Percentiles rank a stretch among this genome's conserved stretches.
Conservation (phyloP, 2,888 invertebrate genomes). For the Latrodectus elegans region DNA sequence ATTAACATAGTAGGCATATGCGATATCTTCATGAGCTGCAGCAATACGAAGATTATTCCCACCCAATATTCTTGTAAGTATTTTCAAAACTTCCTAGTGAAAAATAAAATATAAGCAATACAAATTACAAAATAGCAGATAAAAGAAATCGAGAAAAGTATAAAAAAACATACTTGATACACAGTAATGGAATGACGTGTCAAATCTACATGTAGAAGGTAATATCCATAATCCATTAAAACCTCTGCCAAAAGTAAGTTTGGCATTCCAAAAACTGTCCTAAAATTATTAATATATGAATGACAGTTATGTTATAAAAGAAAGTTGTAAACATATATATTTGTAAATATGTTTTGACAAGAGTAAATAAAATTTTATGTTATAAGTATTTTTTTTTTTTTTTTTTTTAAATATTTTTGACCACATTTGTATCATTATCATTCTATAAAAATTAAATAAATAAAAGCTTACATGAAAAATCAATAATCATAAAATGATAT, state of each 20-base stretch:
- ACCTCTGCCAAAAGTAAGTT: slow-evolving; percentile 90
- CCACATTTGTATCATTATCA: too few relatives aligned
- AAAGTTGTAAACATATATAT: too few relatives aligned
- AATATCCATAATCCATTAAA: slow-evolving; percentile 91
- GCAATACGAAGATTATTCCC: slow-evolving; percentile 89
- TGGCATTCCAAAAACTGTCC: slow-evolving; percentile 77
- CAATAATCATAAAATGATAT: too few relatives aligned
- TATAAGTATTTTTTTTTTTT: too few relatives aligned
- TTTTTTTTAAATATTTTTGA: too few relatives aligned
- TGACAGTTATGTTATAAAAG: too few relatives aligned
- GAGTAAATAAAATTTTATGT: too few relatives aligned
- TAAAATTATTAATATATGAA: slow-evolving; percentile 68
- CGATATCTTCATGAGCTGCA: slow-evolving; percentile 91
- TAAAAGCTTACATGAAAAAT: too few relatives aligned
- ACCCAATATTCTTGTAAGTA: slow-evolving; percentile 86
- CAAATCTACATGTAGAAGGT: slow-evolving; percentile 89
- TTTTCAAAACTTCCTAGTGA: slow-evolving; percentile 79
- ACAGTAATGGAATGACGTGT: slow-evolving; percentile 88
- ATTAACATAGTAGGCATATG: slow-evolving; percentile 92
- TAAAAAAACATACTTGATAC: slow-evolving; percentile 80
- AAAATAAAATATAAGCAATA: slow-evolving; percentile 73
- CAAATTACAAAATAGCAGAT: neutral
- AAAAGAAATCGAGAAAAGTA: neutral
- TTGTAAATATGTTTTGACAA: too few relatives aligned
- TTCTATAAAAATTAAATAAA: too few relatives aligned